Percentiles rank a stretch among this genome's conserved stretches.
phyloP scores from a whole-genome alignment of 2,888 invertebrate species.

The Euzetes globulus region DNA sequence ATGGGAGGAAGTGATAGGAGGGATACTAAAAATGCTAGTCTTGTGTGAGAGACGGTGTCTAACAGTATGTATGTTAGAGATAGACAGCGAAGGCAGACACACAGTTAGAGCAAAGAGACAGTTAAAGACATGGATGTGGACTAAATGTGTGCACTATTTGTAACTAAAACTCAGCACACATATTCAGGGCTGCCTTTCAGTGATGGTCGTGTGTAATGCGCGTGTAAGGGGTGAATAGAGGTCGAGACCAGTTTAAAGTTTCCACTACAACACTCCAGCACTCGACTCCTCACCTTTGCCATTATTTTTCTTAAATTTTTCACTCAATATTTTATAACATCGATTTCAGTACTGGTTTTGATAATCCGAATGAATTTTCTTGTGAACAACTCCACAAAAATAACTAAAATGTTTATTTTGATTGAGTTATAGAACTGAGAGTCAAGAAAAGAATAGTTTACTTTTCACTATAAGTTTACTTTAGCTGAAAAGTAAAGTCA shows the following conservation, averaged over 20 bases:
- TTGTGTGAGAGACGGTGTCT: not conserved
- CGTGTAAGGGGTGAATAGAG: constrained; percentile 21
- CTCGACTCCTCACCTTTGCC: not conserved
- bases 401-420: constrained; percentile 4
- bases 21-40: constrained; percentile 20
- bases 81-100: not conserved
- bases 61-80: not conserved
- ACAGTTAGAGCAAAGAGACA: constrained; percentile 4
- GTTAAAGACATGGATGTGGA: constrained; percentile 14
- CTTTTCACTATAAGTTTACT: too few relatives aligned
- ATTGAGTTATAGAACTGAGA: not conserved
- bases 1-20: constrained; percentile 30
- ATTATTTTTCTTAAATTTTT: not conserved
- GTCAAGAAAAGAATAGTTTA: constrained; percentile 1
- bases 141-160: constrained; percentile 6
- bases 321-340: too few relatives aligned
- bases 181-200: constrained; percentile 6
- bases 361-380: too few relatives aligned
- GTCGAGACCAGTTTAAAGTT: constrained; percentile 6
- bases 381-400: not conserved
- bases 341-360: too few relatives aligned
- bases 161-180: not conserved
- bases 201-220: constrained; percentile 21
- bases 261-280: not conserved
- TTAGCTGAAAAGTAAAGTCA: too few relatives aligned